Percentiles rank a stretch among this genome's conserved stretches.
These are phyloP conservation scores for Maniola hyperantus DNA, from an alignment of 2,888 invertebrate genomes.

Conservation along the genomic window DNA sequence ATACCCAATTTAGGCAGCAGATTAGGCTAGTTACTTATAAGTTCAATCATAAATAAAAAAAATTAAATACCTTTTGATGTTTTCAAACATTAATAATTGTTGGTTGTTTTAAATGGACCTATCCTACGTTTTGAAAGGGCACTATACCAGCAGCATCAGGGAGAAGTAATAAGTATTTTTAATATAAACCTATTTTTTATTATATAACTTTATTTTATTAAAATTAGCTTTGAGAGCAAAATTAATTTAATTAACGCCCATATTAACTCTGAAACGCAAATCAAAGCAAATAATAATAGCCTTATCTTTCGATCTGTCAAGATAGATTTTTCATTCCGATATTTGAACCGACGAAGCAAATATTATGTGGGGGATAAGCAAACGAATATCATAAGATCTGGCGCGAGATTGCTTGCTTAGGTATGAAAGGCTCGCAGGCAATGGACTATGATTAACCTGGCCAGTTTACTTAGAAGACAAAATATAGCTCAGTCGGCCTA, in stretches of 20 bases:
- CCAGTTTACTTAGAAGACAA: constrained; percentile 36
- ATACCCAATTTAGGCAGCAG: too few relatives aligned
- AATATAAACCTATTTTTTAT: too few relatives aligned
- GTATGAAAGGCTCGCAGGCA: constrained; percentile 38
- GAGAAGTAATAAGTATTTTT: too few relatives aligned
- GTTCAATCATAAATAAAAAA: too few relatives aligned
- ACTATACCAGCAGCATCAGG: too few relatives aligned
- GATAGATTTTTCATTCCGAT: constrained; percentile 26
- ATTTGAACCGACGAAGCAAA: constrained; percentile 31
- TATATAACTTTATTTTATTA: too few relatives aligned
- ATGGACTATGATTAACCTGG: constrained; percentile 40
- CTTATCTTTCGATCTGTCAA: constrained; percentile 6
- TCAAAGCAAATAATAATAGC: not conserved
- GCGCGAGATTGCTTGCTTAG: constrained; percentile 34
- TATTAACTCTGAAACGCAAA: not conserved
- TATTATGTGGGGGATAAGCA: constrained; percentile 32
- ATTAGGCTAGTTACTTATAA: too few relatives aligned
- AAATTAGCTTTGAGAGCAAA: not conserved
- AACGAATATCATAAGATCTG: constrained; percentile 37
- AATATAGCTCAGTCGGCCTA: constrained; percentile 35
- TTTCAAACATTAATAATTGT: too few relatives aligned
- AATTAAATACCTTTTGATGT: too few relatives aligned
- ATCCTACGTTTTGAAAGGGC: too few relatives aligned
- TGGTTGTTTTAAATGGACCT: too few relatives aligned
- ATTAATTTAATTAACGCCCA: not conserved